A percentile compares a stretch with the other conserved stretches of the same genome.
These are phyloP conservation scores for Podarcis lilfordi DNA, from an alignment of 2,797 vertebrate species.

Conservation along the genomic window DNA sequence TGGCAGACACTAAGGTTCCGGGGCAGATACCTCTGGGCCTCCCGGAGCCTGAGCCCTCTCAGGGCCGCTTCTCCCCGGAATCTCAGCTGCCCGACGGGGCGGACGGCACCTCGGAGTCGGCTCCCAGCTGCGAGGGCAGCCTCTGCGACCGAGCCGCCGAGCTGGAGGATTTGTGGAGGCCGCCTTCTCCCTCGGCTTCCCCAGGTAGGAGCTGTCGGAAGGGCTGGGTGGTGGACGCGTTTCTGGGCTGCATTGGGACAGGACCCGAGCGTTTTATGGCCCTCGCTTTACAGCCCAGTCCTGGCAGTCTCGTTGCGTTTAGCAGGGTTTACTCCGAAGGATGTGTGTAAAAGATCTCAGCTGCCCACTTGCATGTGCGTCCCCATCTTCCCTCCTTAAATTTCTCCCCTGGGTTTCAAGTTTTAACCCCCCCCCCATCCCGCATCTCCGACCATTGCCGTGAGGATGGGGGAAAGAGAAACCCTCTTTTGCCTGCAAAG, in stretches of 20 bases:
- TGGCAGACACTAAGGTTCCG: slow-evolving; percentile 74
- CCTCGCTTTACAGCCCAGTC: no score
- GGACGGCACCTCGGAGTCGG: slow-evolving; percentile 84
- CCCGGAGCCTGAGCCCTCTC: slow-evolving; percentile 67
- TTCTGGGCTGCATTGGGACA: no score
- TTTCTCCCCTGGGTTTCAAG: not conserved
- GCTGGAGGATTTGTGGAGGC: slow-evolving; percentile 94
- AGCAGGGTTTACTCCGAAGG: not conserved
- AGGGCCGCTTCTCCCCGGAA: slow-evolving; percentile 82
- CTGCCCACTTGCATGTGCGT: not conserved
- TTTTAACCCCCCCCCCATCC: no score
- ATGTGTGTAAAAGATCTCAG: not conserved
- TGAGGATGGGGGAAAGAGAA: no score
- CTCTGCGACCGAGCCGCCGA: slow-evolving; percentile 85
- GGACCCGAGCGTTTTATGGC: no score
- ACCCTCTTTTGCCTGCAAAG: not conserved
- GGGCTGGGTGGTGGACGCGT: no score
- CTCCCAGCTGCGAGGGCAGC: slow-evolving; percentile 86
- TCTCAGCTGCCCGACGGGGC: slow-evolving; percentile 77
- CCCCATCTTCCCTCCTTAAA: not conserved
- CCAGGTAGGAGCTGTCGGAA: slow-evolving; percentile 72
- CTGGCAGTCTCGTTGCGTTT: not conserved
- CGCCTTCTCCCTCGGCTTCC: slow-evolving; percentile 94
- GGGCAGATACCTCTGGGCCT: slow-evolving; percentile 62
- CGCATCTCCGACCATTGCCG: no score